A percentile compares a stretch with the other conserved stretches of the same genome.
Conservation (phyloP, 2,113 vertebrate species). For the Chloroceryle aenea region DNA sequence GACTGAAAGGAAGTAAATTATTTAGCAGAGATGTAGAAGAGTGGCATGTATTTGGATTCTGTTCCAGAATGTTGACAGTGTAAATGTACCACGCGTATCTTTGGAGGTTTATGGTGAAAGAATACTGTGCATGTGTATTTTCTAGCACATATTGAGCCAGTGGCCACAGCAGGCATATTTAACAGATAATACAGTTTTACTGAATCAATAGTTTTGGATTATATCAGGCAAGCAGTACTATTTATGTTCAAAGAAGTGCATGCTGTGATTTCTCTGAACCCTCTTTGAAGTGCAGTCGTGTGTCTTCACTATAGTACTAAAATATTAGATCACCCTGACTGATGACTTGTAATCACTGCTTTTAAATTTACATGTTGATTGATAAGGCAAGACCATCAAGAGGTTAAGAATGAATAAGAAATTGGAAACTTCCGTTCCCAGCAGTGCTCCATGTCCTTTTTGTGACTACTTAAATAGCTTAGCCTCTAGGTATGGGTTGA, state of each 20-base stretch:
- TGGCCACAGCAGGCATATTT: neutral
- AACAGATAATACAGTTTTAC: neutral
- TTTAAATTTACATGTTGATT: neutral
- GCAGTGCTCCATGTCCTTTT: neutral
- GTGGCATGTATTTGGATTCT: neutral
- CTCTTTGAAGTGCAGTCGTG: neutral
- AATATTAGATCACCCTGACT: neutral
- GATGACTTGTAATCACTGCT: neutral
- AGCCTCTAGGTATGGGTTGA: neutral
- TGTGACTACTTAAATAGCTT: neutral
- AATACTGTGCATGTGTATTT: neutral
- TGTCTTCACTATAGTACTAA: neutral
- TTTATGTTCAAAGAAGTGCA: neutral
- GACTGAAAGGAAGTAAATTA: neutral
- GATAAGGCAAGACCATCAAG: neutral
- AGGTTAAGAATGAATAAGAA: neutral
- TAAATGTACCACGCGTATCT: neutral
- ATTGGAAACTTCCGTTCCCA: neutral
- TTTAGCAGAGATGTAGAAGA: neutral
- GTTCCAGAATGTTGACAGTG: neutral
- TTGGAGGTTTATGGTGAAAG: neutral
- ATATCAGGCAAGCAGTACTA: neutral
- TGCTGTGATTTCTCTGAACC: neutral
- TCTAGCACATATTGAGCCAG: accelerated
- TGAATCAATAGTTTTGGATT: neutral